These are phyloP conservation scores for Amblyraja radiata DNA, from an alignment of 2,797 vertebrate species.

Conservation along the genomic window DNA sequence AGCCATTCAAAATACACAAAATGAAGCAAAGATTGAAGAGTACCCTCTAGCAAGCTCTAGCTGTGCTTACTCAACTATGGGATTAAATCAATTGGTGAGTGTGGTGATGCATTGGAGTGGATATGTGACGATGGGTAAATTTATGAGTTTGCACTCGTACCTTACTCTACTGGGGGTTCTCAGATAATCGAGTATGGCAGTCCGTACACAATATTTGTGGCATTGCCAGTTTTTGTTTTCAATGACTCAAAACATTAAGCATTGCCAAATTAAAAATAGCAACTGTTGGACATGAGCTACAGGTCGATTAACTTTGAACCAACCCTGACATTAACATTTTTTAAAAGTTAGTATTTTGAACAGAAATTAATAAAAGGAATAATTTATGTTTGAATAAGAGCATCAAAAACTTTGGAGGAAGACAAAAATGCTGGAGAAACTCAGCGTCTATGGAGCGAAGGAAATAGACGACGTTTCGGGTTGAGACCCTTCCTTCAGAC, in stretches of 20 bases:
- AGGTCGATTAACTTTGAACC: not conserved
- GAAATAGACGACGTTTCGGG: too few species aligned
- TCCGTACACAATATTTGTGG: not conserved
- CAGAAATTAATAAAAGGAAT: not conserved
- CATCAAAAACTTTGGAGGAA: not conserved
- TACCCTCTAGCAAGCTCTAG: not conserved
- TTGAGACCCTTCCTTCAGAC: too few species aligned
- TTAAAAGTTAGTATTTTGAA: not conserved
- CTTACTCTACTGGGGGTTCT: not conserved
- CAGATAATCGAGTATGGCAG: not conserved
- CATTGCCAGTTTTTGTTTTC: not conserved
- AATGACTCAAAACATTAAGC: not conserved
- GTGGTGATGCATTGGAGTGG: not conserved
- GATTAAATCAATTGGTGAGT: slow-evolving; percentile 9
- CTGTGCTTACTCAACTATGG: not conserved
- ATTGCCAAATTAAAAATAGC: not conserved
- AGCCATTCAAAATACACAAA: not conserved
- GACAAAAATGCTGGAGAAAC: too few species aligned
- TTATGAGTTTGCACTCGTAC: not conserved
- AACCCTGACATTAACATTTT: too few species aligned
- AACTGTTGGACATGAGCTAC: not conserved
- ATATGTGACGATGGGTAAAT: not conserved
- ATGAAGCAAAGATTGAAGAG: not conserved
- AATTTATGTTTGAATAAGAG: not conserved
- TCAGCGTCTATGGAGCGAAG: too few species aligned